phyloP scores from a whole-genome alignment of 2,797 vertebrate genomes.

The Moxostoma hubbsi region DNA sequence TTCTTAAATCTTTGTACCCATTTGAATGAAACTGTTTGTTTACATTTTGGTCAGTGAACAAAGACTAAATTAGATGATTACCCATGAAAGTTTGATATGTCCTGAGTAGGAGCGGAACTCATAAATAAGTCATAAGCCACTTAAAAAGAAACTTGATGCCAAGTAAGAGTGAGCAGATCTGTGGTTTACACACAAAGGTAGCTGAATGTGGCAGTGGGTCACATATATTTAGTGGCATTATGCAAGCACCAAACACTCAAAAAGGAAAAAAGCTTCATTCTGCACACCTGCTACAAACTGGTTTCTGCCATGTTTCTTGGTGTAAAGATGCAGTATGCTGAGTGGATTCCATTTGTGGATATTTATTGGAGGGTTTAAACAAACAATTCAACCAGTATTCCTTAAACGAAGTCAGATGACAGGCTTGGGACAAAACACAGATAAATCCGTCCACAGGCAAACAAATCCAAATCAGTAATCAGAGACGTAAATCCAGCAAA shows the following conservation, averaged over 20 bases:
- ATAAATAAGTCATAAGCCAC: slow-evolving; percentile 43
- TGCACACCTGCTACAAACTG: neutral
- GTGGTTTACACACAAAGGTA: neutral
- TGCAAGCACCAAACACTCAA: neutral
- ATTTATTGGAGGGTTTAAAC: too few species aligned
- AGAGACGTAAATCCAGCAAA: too few species aligned
- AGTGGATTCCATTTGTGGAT: too few species aligned
- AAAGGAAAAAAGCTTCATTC: neutral
- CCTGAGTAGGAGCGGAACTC: slow-evolving; percentile 27
- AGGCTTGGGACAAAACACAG: too few species aligned
- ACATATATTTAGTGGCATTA: slow-evolving; percentile 15
- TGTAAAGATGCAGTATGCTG: too few species aligned
- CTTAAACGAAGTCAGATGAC: too few species aligned
- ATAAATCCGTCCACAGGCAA: too few species aligned
- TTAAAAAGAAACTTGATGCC: slow-evolving; percentile 32
- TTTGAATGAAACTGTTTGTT: neutral
- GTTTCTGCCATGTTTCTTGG: neutral
- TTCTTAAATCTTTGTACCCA: neutral
- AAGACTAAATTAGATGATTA: slow-evolving; percentile 21
- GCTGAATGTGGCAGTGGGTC: neutral
- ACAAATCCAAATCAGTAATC: too few species aligned
- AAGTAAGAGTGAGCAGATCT: slow-evolving; percentile 34
- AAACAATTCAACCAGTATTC: too few species aligned
- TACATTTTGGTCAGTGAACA: slow-evolving; percentile 25
- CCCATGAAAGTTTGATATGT: slow-evolving; percentile 25